Evolutionary conservation across 2,113 vertebrate genomes (phyloP).

Genomic region (Pseudois nayaur): DNA sequence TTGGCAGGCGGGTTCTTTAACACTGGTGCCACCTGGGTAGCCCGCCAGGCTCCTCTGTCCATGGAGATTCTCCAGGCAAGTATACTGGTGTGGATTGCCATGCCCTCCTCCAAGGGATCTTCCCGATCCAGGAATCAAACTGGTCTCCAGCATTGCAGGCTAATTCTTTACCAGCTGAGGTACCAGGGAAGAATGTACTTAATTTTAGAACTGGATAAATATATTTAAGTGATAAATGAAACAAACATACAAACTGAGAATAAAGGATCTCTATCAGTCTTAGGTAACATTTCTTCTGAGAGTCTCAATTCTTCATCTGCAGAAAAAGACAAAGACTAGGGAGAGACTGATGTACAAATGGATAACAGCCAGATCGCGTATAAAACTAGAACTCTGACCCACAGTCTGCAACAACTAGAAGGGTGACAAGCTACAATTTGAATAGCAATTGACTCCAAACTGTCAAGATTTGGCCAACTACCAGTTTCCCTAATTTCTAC

Average conservation of each 20-base stretch:
- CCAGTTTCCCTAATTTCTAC: background rate
- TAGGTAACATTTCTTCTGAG: background rate
- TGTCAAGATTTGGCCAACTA: background rate
- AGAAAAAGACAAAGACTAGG: background rate
- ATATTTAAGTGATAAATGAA: background rate
- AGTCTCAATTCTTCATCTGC: background rate
- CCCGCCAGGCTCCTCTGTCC: background rate
- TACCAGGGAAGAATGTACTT: background rate
- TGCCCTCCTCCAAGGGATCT: background rate
- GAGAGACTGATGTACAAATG: background rate
- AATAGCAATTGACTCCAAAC: background rate
- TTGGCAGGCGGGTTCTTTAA: background rate
- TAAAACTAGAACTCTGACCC: background rate
- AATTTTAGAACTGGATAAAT: background rate
- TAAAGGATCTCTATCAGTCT: background rate
- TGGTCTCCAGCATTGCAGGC: background rate
- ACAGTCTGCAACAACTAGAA: background rate
- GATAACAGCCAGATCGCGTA: rapidly evolving
- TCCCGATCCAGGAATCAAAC: background rate
- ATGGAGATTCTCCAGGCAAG: background rate
- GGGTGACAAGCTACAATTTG: background rate
- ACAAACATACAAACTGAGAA: background rate
- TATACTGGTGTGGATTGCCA: background rate
- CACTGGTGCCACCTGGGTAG: background rate
- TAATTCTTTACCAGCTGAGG: background rate